Base-by-base conservation (phyloP, 2,797 vertebrate genomes). In the Mycteria americana region DNA sequence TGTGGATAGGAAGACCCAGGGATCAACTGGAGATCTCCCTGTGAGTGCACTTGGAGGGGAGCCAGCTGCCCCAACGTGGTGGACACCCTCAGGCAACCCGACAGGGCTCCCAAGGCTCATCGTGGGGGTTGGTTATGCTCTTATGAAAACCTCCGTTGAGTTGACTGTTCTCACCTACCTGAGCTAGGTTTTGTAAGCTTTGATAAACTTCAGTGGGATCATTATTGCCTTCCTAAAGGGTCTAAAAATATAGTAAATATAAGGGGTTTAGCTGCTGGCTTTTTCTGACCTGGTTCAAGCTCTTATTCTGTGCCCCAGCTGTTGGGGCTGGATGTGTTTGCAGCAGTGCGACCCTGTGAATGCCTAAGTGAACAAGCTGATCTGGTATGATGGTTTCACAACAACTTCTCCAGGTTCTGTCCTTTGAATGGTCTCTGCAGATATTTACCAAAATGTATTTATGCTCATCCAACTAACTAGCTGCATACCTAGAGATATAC, bases 1-100 rank as follows among this genome's bases (percentile, higher is more conserved):
- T 35, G 11, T 7, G 35, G 41, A 13, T 8, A 30, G 23, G 24
- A 45, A 30, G 17, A 35, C 2, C 4, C 6, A 46, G 30, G 30
- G 24, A 13, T 31, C 4, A 74, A 9, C 21, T 43, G 39, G 17
- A 54, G 21, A 4, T 57, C 22, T 67, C 16, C 28, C 46, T 46
- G 18, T 33, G 31, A 18, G 30, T 18, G 6, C 10, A 18, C 46
- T 22, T 62, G 33, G 31, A 64, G 30, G 9, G 18, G 3, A 54
- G 0, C 4, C 12, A 3, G 7, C 33, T 75, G 59, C 46, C 35
- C 46, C n/a, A 2, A 10, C 37, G 9, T 6, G 28, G 14, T 4
- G 31, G 11, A 78, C 18, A 68, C 11, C 39, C 51, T 67, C n/a
- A 27, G 45, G 17, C 18, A 75, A 30, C 18, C 33, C 3, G 2